phyloP scores from a whole-genome alignment of 2,113 vertebrate species.

The Tetrax tetrax region DNA sequence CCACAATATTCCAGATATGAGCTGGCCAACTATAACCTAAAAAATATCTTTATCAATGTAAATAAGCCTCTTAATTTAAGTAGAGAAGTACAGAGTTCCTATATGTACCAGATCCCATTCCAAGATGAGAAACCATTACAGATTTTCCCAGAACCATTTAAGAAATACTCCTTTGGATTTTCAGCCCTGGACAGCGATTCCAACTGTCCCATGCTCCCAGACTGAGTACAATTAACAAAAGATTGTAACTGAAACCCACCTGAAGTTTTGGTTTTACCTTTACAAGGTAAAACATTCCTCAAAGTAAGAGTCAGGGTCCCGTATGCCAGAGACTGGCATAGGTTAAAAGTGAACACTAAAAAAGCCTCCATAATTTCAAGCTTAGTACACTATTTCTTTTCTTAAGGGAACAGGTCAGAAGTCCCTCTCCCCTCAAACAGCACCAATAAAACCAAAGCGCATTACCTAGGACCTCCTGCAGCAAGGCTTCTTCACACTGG shows the following conservation, averaged over 20 bases:
- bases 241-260: neutral
- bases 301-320: neutral
- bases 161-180: neutral
- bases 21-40: neutral
- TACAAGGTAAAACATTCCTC: neutral
- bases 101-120: neutral
- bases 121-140: neutral
- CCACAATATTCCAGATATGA: neutral
- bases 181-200: neutral
- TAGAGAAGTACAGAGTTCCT: neutral
- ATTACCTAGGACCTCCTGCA: neutral
- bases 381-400: neutral
- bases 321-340: neutral
- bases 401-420: neutral
- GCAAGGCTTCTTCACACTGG: neutral
- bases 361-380: neutral
- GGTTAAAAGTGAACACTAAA: neutral
- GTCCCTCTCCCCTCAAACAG: neutral
- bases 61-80: neutral
- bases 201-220: neutral
- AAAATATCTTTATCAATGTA: neutral
- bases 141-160: neutral
- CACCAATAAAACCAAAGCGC: neutral
- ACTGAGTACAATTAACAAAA: fast-evolving
- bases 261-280: neutral